A percentile compares a stretch with the other conserved stretches of the same genome.
phyloP scores from a whole-genome alignment of 53 echinoderm and acorn worm genomes.

The Holothuria leucospilota region DNA sequence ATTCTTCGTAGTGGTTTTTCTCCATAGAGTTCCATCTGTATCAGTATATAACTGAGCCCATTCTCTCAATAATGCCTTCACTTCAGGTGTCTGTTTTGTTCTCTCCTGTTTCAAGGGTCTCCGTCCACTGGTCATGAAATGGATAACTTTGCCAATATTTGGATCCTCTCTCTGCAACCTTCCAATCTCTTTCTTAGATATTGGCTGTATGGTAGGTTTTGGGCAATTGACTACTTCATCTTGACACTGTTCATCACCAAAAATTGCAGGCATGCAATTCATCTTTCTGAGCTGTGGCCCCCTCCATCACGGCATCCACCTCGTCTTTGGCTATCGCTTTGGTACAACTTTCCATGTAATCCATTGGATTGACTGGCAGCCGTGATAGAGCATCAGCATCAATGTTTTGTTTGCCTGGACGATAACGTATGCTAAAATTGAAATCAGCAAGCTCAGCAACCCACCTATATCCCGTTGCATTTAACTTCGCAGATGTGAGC shows the following conservation, averaged over 20 bases:
- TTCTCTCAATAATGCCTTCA: constrained; percentile 48
- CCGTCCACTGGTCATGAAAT: not conserved
- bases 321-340: constrained; percentile 30
- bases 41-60: constrained; percentile 57
- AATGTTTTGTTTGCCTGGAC: constrained; percentile 53
- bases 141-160: constrained; percentile 32
- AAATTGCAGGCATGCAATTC: not conserved
- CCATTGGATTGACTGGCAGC: not conserved
- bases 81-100: not conserved
- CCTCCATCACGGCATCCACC: constrained; percentile 34
- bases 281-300: not conserved
- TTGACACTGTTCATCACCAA: not conserved
- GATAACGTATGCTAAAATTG: constrained; percentile 39
- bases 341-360: constrained; percentile 32
- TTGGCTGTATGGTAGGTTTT: not conserved
- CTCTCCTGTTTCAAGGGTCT: constrained; percentile 33
- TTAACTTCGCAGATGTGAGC: not conserved
- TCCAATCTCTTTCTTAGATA: constrained; percentile 7
- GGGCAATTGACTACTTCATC: not conserved
- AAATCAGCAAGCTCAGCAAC: constrained; percentile 21
- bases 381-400: constrained; percentile 61
- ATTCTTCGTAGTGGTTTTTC: constrained; percentile 17
- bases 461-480: constrained; percentile 12
- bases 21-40: constrained; percentile 36
- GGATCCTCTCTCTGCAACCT: constrained; percentile 51